A percentile compares a stretch with the other conserved stretches of the same genome.
Conservation (phyloP, 2,797 vertebrate genomes). For the Lacerta bilineata region DNA sequence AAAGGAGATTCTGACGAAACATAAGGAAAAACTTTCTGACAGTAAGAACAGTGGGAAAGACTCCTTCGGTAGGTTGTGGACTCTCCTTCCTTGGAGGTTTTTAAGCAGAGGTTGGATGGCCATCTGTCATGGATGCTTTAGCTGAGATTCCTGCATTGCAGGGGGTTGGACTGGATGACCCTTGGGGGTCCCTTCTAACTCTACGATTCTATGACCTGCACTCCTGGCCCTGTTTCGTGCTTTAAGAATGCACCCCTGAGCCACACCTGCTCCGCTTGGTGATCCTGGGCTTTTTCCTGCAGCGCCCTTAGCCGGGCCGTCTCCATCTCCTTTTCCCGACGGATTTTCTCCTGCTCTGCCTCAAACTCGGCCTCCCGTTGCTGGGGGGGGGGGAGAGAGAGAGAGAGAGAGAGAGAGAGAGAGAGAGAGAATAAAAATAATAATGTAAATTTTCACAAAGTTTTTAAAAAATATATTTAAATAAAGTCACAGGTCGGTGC, state of each 20-base stretch:
- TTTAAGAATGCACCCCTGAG: accelerated
- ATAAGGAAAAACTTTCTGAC: too few species aligned
- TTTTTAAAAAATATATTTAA: too few species aligned
- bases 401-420: too few species aligned
- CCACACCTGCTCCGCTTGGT: conserved; percentile 87
- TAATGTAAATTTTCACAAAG: background rate
- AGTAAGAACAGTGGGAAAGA: too few species aligned
- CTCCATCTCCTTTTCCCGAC: conserved; percentile 90
- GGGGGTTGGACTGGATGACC: too few species aligned
- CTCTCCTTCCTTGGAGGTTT: background rate
- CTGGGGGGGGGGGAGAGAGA: conserved; percentile 64
- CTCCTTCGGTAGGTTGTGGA: too few species aligned
- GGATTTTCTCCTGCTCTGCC: conserved; percentile 84
- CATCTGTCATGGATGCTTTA: too few species aligned
- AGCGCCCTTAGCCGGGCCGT: conserved; percentile 82
- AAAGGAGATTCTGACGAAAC: too few species aligned
- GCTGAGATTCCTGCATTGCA: too few species aligned
- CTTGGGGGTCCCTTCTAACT: too few species aligned
- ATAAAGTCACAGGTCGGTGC: too few species aligned
- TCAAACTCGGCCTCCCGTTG: conserved; percentile 87
- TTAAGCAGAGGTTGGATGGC: background rate
- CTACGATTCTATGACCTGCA: background rate
- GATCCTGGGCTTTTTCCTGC: conserved; percentile 87
- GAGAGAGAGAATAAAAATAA: background rate
- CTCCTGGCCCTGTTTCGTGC: background rate